Conservation (phyloP, 2,888 invertebrate species). For the Dexiosoma caninum region DNA sequence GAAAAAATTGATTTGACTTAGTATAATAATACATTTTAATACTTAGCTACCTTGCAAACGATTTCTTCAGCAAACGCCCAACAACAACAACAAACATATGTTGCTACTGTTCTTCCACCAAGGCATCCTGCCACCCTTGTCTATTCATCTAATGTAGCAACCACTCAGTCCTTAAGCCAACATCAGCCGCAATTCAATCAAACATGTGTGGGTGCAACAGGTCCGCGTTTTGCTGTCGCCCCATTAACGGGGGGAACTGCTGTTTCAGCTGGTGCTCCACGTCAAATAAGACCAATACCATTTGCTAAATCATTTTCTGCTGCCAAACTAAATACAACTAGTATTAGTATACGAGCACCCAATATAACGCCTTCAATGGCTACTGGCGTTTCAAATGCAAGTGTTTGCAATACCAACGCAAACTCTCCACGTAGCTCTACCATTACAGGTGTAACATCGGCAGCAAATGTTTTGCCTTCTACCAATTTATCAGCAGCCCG, state of each 20-base stretch:
- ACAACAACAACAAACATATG: conserved; percentile 73
- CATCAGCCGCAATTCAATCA: conserved; percentile 74
- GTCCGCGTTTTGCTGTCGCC: conserved; percentile 75
- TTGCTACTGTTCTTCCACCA: conserved; percentile 77
- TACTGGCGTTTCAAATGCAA: conserved; percentile 65
- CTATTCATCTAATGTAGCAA: conserved; percentile 74
- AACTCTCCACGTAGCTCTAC: conserved; percentile 64
- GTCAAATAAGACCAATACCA: conserved; percentile 77
- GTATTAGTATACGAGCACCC: conserved; percentile 77
- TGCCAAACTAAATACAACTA: conserved; percentile 75
- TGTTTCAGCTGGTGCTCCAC: conserved; percentile 70
- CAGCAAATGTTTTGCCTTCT: conserved; percentile 71
- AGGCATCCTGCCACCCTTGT: conserved; percentile 77
- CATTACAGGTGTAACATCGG: conserved; percentile 65
- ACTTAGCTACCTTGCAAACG: conserved; percentile 64
- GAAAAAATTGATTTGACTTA: no score
- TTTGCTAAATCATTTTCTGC: conserved; percentile 74
- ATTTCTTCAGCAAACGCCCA: conserved; percentile 66
- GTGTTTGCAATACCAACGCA: conserved; percentile 67
- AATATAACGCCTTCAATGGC: conserved; percentile 71
- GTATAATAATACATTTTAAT: no score
- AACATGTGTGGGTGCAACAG: conserved; percentile 60
- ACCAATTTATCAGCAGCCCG: conserved; percentile 74
- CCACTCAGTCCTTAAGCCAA: conserved; percentile 69
- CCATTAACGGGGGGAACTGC: conserved; percentile 65